These are phyloP conservation scores for Nudaria mundana DNA, from an alignment of 2,888 invertebrate genomes.

Conservation along the genomic window DNA sequence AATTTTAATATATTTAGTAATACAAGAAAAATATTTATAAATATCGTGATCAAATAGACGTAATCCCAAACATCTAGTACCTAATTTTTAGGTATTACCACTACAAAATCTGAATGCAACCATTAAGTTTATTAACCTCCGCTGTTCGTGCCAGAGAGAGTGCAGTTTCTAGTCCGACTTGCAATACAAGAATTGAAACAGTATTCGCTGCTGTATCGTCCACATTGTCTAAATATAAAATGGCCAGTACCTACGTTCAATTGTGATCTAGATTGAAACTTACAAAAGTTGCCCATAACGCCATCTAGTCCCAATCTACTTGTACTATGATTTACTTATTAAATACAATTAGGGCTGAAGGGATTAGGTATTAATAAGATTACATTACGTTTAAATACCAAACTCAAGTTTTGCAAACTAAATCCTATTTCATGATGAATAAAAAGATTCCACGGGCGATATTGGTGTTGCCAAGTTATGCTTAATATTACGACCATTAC, in stretches of 20 bases:
- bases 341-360: too few relatives aligned
- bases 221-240: constrained; percentile 4
- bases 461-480: constrained; percentile 12
- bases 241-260: too few relatives aligned
- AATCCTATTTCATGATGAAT: not conserved
- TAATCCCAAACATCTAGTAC: constrained; percentile 6
- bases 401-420: not conserved
- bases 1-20: too few relatives aligned
- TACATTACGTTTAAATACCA: too few relatives aligned
- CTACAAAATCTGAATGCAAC: constrained; percentile 17
- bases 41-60: constrained; percentile 4
- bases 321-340: too few relatives aligned
- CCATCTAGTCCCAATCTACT: too few relatives aligned
- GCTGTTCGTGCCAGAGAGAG: constrained; percentile 35
- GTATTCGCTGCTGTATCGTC: constrained; percentile 27
- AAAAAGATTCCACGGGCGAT: constrained; percentile 12
- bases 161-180: constrained; percentile 36
- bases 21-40: too few relatives aligned
- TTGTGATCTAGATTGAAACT: too few relatives aligned
- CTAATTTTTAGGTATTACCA: constrained; percentile 7
- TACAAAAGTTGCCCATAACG: too few relatives aligned
- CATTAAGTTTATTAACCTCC: constrained; percentile 30
- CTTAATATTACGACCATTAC: constrained; percentile 14
- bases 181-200: constrained; percentile 33
- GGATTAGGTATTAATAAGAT: too few relatives aligned